Evolutionary conservation across 2,113 vertebrate genomes (phyloP), one percentile per base, ranked within the genome.

Genomic region (Pseudorasbora parva): DNA sequence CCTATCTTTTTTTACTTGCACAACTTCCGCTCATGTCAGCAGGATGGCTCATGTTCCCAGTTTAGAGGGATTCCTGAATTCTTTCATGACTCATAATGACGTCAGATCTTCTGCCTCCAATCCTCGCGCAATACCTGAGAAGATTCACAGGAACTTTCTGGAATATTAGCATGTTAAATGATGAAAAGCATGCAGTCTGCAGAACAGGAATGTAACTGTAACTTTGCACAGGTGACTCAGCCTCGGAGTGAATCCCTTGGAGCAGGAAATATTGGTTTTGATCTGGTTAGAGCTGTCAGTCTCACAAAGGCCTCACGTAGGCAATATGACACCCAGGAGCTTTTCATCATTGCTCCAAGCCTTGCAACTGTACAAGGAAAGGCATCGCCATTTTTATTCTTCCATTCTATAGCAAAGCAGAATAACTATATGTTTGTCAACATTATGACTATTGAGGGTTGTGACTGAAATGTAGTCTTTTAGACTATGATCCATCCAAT

Each of bases 241-340:
- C 21, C n/a, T 81, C 56, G 17, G 49, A 77, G 64, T 82, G 43
- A 19, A 47, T 76, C 21, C 45, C 12, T 19, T 25, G 72, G 51
- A 60, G 62, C 33, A 6, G 19, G 56, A 60, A 60, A 21, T 68
- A 68, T 80, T 66, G 27, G 57, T 83, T 83, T 86, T 81, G 60
- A 43, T 1, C 25, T 45, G 27, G 56, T 47, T 15, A 43, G 41
- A 78, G 45, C 51, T 30, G 41, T 27, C 6, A 59, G 33, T 45
- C 69, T 75, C 19, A 25, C 23, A 25, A 17, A 73, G 5, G 30
- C 27, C 4, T 68, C 17, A 37, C 64, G 8, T 33, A 21, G 15
- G 37, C 25, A 23, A 5, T 75, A 17, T 64, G n/a, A 79, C 77
- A 17, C 66, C 21, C 19, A 81, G 25, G 6, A 64, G 49, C 64